Conservation (phyloP, 2,888 invertebrate genomes). For the Bedellia somnulentella region DNA sequence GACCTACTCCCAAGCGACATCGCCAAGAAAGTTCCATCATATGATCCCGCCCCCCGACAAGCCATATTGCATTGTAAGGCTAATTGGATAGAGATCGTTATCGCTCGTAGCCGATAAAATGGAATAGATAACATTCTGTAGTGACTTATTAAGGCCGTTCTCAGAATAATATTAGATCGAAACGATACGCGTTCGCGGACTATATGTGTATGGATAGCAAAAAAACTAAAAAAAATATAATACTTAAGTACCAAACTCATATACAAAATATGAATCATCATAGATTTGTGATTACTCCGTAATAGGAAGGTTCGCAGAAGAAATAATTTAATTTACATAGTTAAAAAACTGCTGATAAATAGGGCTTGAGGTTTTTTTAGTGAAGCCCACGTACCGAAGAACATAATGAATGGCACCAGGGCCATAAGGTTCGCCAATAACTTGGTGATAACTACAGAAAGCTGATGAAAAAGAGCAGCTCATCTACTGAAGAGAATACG, state of each 20-base stretch:
- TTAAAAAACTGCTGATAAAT: neutral
- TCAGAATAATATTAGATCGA: slow-evolving; percentile 63
- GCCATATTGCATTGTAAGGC: slow-evolving; percentile 58
- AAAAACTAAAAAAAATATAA: slow-evolving; percentile 19
- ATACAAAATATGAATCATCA: too few relatives aligned
- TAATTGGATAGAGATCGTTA: slow-evolving; percentile 61
- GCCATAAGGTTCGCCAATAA: too few relatives aligned
- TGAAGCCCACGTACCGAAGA: too few relatives aligned
- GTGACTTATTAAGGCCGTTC: slow-evolving; percentile 64
- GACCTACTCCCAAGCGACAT: too few relatives aligned
- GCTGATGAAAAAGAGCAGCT: too few relatives aligned
- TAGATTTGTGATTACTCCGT: neutral
- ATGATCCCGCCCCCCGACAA: slow-evolving; percentile 30
- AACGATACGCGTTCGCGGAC: slow-evolving; percentile 33
- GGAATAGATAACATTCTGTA: slow-evolving; percentile 63
- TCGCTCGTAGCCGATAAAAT: slow-evolving; percentile 52
- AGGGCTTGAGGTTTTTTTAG: too few relatives aligned
- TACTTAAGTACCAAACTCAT: too few relatives aligned
- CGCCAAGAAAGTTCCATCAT: too few relatives aligned
- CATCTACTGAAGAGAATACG: too few relatives aligned
- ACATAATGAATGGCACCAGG: too few relatives aligned
- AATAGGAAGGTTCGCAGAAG: neutral
- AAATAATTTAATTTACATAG: neutral
- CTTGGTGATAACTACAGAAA: too few relatives aligned
- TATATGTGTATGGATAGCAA: slow-evolving; percentile 30